Conservation (phyloP, 2,888 invertebrate genomes). For the Pterobdella sp. region DNA sequence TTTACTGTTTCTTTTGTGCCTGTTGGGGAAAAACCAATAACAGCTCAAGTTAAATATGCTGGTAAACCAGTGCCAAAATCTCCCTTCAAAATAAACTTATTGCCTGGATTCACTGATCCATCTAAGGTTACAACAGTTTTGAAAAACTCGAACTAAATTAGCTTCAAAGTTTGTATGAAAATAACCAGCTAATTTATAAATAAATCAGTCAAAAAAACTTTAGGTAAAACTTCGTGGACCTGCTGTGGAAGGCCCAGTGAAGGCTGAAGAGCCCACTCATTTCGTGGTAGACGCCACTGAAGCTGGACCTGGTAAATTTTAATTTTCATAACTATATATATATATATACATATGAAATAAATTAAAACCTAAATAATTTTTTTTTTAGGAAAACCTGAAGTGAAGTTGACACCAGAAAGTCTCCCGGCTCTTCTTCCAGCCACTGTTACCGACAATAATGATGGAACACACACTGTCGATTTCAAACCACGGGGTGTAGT, state of each 20-base stretch:
- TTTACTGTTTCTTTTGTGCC: constrained; percentile 69
- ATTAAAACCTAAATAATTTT: no score
- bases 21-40: constrained; percentile 58
- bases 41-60: constrained; percentile 72
- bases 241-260: constrained; percentile 71
- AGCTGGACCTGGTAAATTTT: constrained; percentile 65
- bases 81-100: constrained; percentile 62
- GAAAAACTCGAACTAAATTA: no score
- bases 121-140: constrained; percentile 22
- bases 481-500: constrained; percentile 12
- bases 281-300: constrained; percentile 77
- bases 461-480: constrained; percentile 27
- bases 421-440: constrained; percentile 23
- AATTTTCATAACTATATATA: neutral
- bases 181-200: neutral
- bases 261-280: constrained; percentile 67
- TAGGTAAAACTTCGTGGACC: constrained; percentile 57
- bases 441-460: constrained; percentile 24
- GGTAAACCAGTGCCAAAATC: constrained; percentile 72
- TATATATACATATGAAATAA: neutral
- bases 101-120: constrained; percentile 9
- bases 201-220: neutral
- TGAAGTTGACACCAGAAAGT: constrained; percentile 22
- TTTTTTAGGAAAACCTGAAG: constrained; percentile 23
- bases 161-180: neutral